These are phyloP conservation scores for Rhegmatorhina hoffmannsi DNA, from an alignment of 2,113 vertebrate species.

Conservation along the genomic window DNA sequence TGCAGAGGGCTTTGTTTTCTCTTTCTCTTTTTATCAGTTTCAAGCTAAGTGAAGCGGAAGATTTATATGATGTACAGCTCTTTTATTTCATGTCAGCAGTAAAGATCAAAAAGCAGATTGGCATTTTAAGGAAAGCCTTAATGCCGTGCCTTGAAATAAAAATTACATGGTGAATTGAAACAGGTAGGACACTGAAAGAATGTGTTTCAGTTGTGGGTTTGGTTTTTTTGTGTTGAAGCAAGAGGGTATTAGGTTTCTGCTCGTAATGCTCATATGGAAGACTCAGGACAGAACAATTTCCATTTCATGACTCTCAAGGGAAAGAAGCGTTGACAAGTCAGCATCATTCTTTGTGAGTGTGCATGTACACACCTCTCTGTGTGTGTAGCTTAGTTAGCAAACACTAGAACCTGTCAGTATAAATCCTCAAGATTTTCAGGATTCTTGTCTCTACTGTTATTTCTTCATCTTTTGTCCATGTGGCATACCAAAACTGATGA, in stretches of 20 bases:
- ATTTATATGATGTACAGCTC: conserved; percentile 66
- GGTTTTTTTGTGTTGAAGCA: background rate
- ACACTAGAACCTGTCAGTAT: background rate
- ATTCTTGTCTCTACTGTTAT: background rate
- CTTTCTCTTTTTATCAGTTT: conserved; percentile 70
- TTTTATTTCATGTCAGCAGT: conserved; percentile 62
- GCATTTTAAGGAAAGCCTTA: conserved; percentile 35
- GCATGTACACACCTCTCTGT: background rate
- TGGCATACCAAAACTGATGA: background rate
- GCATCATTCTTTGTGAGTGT: background rate
- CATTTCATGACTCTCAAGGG: background rate
- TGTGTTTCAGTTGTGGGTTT: background rate
- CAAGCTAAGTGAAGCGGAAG: conserved; percentile 52
- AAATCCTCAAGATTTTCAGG: background rate
- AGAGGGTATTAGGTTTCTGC: background rate
- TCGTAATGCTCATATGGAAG: background rate
- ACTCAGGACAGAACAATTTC: background rate
- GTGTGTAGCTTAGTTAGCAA: background rate
- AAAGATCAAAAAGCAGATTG: conserved; percentile 68
- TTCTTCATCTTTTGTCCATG: background rate
- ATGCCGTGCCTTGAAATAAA: background rate
- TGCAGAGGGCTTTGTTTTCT: conserved; percentile 69
- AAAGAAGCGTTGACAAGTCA: background rate
- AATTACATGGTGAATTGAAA: background rate
- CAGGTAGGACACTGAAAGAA: background rate